phyloP scores from a whole-genome alignment of 2,888 invertebrate genomes.

The Orthosia gothica region DNA sequence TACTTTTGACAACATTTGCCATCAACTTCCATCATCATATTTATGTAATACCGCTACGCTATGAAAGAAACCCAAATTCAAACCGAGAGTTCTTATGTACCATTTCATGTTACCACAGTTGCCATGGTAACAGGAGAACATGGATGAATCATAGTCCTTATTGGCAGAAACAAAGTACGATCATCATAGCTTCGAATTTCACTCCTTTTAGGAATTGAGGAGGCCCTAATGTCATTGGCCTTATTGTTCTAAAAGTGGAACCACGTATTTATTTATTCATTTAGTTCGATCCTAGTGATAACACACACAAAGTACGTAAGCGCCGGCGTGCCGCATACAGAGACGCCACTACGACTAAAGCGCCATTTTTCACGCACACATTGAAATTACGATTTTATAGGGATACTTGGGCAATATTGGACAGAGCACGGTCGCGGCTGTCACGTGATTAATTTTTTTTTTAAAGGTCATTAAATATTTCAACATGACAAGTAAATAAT shows the following conservation, averaged over 20 bases:
- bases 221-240: constrained; percentile 1
- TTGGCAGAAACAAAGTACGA: background rate
- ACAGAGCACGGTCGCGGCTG: no score
- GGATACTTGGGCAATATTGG: no score
- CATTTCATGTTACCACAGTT: constrained; percentile 16
- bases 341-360: no score
- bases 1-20: background rate
- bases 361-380: no score
- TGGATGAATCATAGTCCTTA: background rate
- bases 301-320: no score
- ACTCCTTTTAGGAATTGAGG: background rate
- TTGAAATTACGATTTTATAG: no score
- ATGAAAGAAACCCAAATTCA: background rate
- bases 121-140: constrained; percentile 8
- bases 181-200: constrained; percentile 14
- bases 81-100: background rate
- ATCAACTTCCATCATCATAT: background rate
- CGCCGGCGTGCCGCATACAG: no score
- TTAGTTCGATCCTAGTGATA: constrained; percentile 13
- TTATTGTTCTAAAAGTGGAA: background rate
- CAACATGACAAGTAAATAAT: no score
- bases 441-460: no score
- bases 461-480: no score
- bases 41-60: background rate
- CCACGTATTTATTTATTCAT: constrained; percentile 34